Base-by-base conservation (phyloP, 2,888 invertebrate species). In the Sinelater perroti region DNA sequence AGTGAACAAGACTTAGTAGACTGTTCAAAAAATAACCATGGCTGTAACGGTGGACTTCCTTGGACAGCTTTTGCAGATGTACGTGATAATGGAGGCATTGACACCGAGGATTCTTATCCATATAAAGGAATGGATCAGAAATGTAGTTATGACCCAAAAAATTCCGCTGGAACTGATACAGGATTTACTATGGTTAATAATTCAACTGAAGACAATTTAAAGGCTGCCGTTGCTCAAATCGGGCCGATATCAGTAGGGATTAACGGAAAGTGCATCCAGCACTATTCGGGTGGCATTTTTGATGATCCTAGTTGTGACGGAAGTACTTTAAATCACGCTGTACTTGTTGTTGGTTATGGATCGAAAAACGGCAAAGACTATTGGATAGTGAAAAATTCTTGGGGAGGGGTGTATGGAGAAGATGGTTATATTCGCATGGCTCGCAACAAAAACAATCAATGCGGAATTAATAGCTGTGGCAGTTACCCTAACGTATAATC, bases 11-110 rank as follows among this genome's bases (percentile, higher is more conserved):
- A n/a, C n/a, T n/a, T n/a, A n/a, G n/a, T n/a, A n/a, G n/a, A n/a
- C n/a, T n/a, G n/a, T n/a, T n/a, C n/a, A n/a, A 95, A 89, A 75
- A 94, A 92, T 33, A 95, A 95, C 80, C 87, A 92, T 72, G 95
- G 95, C 47, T 96, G 95, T 80, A 87, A 90, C 69, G 95, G 95
- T 46, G 95, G 95, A 61, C 75, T 86, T 21, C 86, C 87, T 87
- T 92, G 93, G 80, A 84, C 89, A 72, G 93, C 94, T 51, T 95
- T 94, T 83, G 81, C 85, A 71, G 94, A 94, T 74, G 85, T 94
- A 68, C 88, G 87, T 77, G 87, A 88, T 54, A 94, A 94, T 76
- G 97, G n/a, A n/a, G n/a, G n/a, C n/a, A n/a, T n/a, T n/a, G n/a
- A n/a, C n/a, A n/a, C n/a, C n/a, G n/a, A n/a, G 79, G 82, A 82